Evolutionary conservation across 37 sponge, comb jelly and placozoan genomes (phyloP).

Genomic region (Dysidea cf. avara): DNA sequence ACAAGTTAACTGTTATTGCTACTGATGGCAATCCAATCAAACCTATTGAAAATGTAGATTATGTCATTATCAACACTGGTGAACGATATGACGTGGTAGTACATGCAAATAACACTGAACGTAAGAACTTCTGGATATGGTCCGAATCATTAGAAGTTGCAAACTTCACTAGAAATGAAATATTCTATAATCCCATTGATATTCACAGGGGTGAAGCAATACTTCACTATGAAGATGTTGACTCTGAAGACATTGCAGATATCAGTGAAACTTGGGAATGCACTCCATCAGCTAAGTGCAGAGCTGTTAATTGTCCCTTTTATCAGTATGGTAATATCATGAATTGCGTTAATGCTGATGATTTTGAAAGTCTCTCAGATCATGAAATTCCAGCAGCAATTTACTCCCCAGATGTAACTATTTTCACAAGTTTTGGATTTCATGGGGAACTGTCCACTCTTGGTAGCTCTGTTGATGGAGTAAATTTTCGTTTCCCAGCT

Average conservation of each 20-base stretch:
- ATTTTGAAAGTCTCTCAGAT: too few relatives aligned
- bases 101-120: constrained; percentile 5
- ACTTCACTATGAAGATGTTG: constrained; percentile 54
- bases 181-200: background rate
- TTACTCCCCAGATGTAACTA: too few relatives aligned
- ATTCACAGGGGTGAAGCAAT: constrained; percentile 43
- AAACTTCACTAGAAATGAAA: too few relatives aligned
- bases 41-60: constrained; percentile 54
- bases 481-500: constrained; percentile 31
- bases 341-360: too few relatives aligned
- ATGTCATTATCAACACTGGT: constrained; percentile 76
- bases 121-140: constrained; percentile 50
- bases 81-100: constrained; percentile 82
- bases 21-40: constrained; percentile 63
- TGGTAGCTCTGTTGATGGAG: constrained; percentile 45
- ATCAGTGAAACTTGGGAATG: too few relatives aligned
- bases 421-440: too few relatives aligned
- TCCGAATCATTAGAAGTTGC: constrained; percentile 65
- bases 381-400: too few relatives aligned
- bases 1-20: constrained; percentile 64
- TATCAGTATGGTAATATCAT: too few relatives aligned
- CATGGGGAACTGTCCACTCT: too few relatives aligned
- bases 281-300: constrained; percentile 8
- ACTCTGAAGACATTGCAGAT: too few relatives aligned
- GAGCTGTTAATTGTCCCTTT: constrained; percentile 77